Evolutionary conservation across 2,888 invertebrate species (phyloP), one percentile per base, ranked within the genome.

Genomic region (Bombyx huttoni): DNA sequence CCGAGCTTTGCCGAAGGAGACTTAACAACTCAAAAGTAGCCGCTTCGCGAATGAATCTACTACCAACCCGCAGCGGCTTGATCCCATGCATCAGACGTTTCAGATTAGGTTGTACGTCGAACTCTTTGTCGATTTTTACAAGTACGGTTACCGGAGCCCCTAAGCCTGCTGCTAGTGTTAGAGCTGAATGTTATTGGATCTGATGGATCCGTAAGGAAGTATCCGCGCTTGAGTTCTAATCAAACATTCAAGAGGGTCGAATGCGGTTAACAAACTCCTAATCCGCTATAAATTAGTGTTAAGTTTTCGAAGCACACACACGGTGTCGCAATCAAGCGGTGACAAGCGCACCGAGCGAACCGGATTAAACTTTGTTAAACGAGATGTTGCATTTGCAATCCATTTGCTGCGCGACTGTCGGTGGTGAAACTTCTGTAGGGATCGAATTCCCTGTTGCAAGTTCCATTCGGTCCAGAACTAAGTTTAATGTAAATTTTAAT

Each of bases 331-430:
- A 77, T 75, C 76, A 74, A 69, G 65, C 63, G 75, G 68, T 70
- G 79, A 81, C 80, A 75, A 40, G 75, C 68, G 70, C 72, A 63
- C 62, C 65, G 68, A 68, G 72, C 73, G 78, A 85, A 83, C 78
- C 74, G 76, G 81, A 84, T 85, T 85, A 83, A 83, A 85, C 76
- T 85, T 83, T 81, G 83, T 78, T 82, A 79, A 86, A 81, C 81
- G 78, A 78, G 40, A 12, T 79, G 78, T 82, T 77, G 81, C 75
- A 73, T 78, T 24, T 76, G 78, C 78, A 77, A 81, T 81, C 77
- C 79, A 80, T 84, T 79, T 80, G 75, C 71, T 59, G 68, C 56
- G 75, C 77, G 77, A 75, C 75, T 70, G 58, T 63, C 67, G 73
- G 74, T 70, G 73, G 78, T 60, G 62, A 75, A 81, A 80, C 75